Evolutionary conservation across 2,113 vertebrate genomes (phyloP).

Genomic region (Rhinolophus sinicus): DNA sequence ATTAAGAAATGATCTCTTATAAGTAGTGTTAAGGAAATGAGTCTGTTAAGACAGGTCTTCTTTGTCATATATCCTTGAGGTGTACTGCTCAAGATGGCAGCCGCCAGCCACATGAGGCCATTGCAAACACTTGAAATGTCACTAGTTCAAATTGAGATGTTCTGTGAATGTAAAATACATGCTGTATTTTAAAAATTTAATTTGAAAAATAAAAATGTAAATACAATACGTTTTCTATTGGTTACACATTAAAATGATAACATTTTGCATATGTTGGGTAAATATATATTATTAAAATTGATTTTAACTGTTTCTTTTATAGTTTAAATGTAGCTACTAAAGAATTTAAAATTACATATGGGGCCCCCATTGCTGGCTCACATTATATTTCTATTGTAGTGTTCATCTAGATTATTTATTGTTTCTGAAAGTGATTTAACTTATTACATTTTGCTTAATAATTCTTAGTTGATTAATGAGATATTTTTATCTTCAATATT

Average conservation of each 20-base stretch:
- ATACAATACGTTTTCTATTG: neutral
- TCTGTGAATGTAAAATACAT: neutral
- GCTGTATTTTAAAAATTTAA: neutral
- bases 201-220: neutral
- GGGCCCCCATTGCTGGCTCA: neutral
- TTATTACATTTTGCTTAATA: neutral
- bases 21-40: neutral
- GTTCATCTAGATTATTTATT: neutral
- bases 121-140: neutral
- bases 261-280: neutral
- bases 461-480: neutral
- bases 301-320: neutral
- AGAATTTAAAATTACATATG: neutral
- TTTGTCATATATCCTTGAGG: neutral
- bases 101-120: neutral
- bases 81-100: too few relatives aligned
- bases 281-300: neutral
- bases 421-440: constrained; percentile 24
- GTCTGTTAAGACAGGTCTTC: neutral
- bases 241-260: neutral
- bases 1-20: neutral
- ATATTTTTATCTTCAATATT: neutral
- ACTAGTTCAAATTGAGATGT: neutral
- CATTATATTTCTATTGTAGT: neutral
- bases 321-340: neutral